Percentiles rank a stretch among this genome's conserved stretches.
These are phyloP conservation scores for Pogonocichla stellata DNA, from an alignment of 2,113 vertebrate species.

Conservation along the genomic window DNA sequence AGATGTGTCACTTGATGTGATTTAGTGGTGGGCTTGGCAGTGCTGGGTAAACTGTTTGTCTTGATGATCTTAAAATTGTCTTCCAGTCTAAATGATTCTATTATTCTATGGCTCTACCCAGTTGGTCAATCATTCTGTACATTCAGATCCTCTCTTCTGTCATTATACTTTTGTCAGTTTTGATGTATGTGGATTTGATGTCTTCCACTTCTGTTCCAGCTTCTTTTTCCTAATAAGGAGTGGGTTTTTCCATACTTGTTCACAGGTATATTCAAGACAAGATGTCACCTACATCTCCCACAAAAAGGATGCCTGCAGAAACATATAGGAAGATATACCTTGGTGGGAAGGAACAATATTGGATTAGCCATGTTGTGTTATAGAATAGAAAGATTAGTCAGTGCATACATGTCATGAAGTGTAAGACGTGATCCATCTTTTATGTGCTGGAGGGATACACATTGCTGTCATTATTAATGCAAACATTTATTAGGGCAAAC, in stretches of 20 bases:
- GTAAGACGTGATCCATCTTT: neutral
- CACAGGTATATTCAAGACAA: neutral
- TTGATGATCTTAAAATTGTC: neutral
- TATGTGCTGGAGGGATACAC: neutral
- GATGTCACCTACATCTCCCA: neutral
- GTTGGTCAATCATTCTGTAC: neutral
- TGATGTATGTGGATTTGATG: neutral
- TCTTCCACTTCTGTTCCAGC: neutral
- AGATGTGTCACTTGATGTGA: accelerated
- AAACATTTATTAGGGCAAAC: neutral
- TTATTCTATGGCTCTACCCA: neutral
- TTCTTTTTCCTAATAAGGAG: neutral
- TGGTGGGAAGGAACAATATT: neutral
- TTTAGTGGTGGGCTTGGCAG: neutral
- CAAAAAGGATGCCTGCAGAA: neutral
- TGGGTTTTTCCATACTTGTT: neutral
- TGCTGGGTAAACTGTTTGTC: neutral
- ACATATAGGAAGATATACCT: neutral
- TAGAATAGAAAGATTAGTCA: neutral
- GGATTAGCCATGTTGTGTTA: neutral
- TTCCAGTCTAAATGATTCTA: neutral
- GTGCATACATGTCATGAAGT: neutral
- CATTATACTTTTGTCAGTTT: neutral
- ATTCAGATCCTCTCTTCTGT: neutral
- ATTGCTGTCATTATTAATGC: neutral